Evolutionary conservation across 2,113 vertebrate species (phyloP).

Genomic region (Barnardius zonarius): DNA sequence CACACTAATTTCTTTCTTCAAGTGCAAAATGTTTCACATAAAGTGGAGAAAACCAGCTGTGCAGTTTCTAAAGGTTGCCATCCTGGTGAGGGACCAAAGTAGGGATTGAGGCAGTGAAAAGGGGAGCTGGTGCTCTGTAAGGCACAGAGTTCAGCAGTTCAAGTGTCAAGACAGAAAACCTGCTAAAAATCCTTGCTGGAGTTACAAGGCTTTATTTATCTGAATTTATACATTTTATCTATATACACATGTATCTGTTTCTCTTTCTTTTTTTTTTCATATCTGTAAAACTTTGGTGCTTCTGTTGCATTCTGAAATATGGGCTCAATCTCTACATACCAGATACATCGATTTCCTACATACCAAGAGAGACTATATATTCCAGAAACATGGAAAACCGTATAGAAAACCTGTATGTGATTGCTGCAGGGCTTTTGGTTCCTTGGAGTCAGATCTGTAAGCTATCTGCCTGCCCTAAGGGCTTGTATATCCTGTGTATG

Average conservation of each 20-base stretch:
- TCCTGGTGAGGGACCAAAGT: neutral
- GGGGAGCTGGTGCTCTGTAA: neutral
- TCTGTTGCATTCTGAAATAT: neutral
- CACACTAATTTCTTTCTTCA: neutral
- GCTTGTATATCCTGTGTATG: neutral
- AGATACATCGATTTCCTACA: neutral
- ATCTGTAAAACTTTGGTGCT: neutral
- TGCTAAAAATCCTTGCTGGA: neutral
- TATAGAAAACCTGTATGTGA: neutral
- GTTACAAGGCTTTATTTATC: neutral
- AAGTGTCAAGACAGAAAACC: neutral
- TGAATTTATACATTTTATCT: neutral
- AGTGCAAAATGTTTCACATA: neutral
- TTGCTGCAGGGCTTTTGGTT: neutral
- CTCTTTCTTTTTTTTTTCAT: neutral
- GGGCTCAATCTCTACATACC: neutral
- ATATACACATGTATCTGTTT: neutral
- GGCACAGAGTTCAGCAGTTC: neutral
- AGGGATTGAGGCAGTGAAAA: rapidly evolving
- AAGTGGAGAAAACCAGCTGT: neutral
- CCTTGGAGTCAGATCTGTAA: neutral
- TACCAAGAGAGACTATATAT: neutral
- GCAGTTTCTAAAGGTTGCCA: neutral
- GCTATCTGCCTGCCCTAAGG: neutral
- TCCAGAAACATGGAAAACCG: neutral